phyloP scores from a whole-genome alignment of 2,797 vertebrate species.

The Chelmon rostratus region DNA sequence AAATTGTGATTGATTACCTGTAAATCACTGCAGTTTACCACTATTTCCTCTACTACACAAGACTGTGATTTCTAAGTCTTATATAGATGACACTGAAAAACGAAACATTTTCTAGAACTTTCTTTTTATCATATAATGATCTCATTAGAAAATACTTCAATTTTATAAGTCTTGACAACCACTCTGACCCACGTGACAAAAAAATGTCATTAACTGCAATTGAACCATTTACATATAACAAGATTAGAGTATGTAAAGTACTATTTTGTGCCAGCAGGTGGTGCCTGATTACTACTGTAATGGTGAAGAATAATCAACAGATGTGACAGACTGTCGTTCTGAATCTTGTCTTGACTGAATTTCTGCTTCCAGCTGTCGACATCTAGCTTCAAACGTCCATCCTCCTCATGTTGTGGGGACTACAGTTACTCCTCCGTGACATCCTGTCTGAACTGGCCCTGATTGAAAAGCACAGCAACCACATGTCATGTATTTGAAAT shows the following conservation, averaged over 20 bases:
- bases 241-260: neutral
- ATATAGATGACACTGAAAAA: conserved; percentile 2
- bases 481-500: neutral
- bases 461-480: neutral
- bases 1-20: neutral
- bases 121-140: too few relatives aligned
- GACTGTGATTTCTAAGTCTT: conserved; percentile 44
- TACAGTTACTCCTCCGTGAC: neutral
- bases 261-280: conserved; percentile 66
- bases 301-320: neutral
- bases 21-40: neutral
- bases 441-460: neutral
- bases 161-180: neutral
- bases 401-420: neutral
- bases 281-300: conserved; percentile 23
- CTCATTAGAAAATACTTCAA: neutral
- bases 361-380: neutral
- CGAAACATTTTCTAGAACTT: neutral
- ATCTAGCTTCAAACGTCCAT: neutral
- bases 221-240: neutral
- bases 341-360: neutral
- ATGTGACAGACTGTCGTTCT: neutral
- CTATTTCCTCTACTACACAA: neutral
- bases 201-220: neutral
- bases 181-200: too few relatives aligned